Percentiles rank a stretch among this genome's conserved stretches.
Evolutionary conservation across 2,888 invertebrate genomes (phyloP).

Genomic region (Syritta pipiens): DNA sequence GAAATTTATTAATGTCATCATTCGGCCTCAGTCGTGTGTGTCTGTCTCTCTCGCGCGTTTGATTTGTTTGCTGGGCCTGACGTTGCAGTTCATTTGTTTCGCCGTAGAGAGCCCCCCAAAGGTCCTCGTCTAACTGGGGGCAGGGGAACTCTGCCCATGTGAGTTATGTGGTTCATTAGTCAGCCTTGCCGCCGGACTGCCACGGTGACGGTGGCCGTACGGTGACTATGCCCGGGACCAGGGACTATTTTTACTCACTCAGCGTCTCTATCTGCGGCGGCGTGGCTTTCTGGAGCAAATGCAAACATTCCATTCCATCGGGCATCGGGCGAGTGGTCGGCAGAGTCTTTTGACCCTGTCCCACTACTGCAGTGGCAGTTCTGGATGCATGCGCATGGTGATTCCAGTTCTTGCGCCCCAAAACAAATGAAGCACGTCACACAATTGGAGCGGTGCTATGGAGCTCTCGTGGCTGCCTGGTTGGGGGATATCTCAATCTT

Average conservation of each 20-base stretch:
- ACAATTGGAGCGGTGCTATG: conserved; percentile 38
- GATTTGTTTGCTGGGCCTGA: conserved; percentile 58
- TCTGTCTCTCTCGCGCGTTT: conserved; percentile 18
- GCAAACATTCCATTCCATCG: conserved; percentile 47
- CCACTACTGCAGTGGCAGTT: conserved; percentile 9
- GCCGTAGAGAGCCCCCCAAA: conserved; percentile 29
- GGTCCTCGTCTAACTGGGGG: conserved; percentile 22
- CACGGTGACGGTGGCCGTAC: neutral
- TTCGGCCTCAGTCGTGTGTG: conserved; percentile 41
- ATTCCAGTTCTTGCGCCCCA: conserved; percentile 53
- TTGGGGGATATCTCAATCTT: no score
- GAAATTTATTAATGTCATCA: conserved; percentile 69
- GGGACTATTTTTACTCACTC: conserved; percentile 47
- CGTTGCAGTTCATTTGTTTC: conserved; percentile 54
- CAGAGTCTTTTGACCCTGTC: conserved; percentile 51
- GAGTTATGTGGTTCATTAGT: conserved; percentile 66
- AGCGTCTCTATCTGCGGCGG: conserved; percentile 45
- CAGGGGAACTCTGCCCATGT: no score
- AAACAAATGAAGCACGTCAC: conserved; percentile 63
- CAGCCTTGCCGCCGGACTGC: no score
- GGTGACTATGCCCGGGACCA: neutral
- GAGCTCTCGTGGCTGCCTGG: no score
- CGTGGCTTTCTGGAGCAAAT: conserved; percentile 57
- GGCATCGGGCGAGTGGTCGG: neutral
- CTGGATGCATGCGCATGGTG: conserved; percentile 48